These are phyloP conservation scores for Megaceryle torquata DNA, from an alignment of 2,113 vertebrate species.

Conservation along the genomic window DNA sequence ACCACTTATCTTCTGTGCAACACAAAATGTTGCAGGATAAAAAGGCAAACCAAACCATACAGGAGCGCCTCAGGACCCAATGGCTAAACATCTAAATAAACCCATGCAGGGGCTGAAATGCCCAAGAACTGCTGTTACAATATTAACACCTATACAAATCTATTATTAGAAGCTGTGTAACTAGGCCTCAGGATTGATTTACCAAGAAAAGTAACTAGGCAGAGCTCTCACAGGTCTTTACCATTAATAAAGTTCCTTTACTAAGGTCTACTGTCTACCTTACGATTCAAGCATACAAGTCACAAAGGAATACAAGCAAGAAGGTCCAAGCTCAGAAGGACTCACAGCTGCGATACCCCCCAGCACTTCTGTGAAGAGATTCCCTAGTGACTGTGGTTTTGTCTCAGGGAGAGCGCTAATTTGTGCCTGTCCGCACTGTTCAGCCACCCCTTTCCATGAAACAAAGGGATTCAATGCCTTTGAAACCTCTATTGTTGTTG, in stretches of 20 bases:
- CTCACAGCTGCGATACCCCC: neutral
- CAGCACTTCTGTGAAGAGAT: neutral
- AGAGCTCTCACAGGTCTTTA: neutral
- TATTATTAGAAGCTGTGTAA: neutral
- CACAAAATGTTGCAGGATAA: neutral
- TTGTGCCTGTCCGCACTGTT: neutral
- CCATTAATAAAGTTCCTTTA: neutral
- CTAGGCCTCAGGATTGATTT: neutral
- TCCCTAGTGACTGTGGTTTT: neutral
- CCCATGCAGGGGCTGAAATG: neutral
- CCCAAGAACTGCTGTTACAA: neutral
- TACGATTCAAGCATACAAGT: neutral
- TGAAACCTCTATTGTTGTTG: neutral
- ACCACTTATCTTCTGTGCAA: neutral
- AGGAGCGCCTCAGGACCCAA: neutral
- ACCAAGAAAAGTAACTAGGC: neutral
- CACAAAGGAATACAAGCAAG: neutral
- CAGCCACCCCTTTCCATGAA: neutral
- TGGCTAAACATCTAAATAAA: neutral
- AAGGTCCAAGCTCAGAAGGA: neutral
- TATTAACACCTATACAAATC: neutral
- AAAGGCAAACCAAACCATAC: neutral
- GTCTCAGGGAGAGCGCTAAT: neutral
- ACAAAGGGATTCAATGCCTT: constrained; percentile 25
- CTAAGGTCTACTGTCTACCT: neutral